Evolutionary conservation across 2,113 vertebrate species (phyloP), one percentile per base, ranked within the genome.

Genomic region (Lutjanus erythropterus): DNA sequence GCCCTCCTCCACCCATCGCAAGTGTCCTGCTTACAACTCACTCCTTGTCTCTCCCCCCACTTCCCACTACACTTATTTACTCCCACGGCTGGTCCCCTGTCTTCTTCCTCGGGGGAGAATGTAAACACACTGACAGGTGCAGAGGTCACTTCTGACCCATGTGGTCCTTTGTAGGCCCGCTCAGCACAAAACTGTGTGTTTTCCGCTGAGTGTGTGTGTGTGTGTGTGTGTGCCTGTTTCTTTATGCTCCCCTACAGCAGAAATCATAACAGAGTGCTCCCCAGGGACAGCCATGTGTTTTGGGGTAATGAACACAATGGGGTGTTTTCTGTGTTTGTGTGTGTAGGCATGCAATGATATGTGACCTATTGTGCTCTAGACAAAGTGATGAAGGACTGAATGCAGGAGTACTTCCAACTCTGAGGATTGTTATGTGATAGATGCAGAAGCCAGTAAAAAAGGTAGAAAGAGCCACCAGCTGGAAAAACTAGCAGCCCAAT

Each of bases 101-200:
- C 56, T 60, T 61, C 55, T 70, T 49, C 78, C 39, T 73, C 52
- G 33, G 80, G 72, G 81, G 75, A 59, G 75, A 91, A 68, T 83
- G 85, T 91, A 90, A 92, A 90, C 85, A 85, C 49, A 78, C 42
- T 61, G 86, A 92, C 92, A 94, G 92, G 92, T 94, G 92, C 89
- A 80, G 75, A 66, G 73, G 65, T 87, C 86, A 80, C 70, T 58
- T 75, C 88, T 86, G 60, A 75, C 81, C 65, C 84, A 85, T 79
- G 84, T 86, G 87, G 70, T 76, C 27, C 67, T 86, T 90, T 83
- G 86, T 52, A 6, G 64, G 18, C 64, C 75, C 2, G 25, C 72
- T 67, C 75, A 70, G 79, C 76, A 75, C 53, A 81, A 84, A 87
- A 35, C 35, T 21, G 49, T 27, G 39, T 47, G 71, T 83, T 83